These are phyloP conservation scores for Mormyrus lacerda DNA, from an alignment of 2,113 vertebrate genomes.

Conservation along the genomic window DNA sequence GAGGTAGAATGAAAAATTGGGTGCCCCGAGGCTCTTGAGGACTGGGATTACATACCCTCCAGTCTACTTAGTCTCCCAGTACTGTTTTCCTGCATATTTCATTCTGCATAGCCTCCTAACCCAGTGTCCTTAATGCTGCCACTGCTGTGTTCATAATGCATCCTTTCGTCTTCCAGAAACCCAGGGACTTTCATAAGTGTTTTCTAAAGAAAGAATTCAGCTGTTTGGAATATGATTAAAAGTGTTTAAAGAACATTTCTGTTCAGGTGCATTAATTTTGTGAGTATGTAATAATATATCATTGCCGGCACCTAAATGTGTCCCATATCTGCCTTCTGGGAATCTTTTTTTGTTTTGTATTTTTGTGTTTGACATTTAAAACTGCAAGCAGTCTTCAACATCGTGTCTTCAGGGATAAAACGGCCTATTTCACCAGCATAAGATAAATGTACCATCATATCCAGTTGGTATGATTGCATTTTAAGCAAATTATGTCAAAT, in stretches of 20 bases:
- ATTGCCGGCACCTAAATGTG: conserved; percentile 13
- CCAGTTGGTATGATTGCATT: not conserved
- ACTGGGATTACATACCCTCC: conserved; percentile 1
- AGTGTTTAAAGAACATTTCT: not conserved
- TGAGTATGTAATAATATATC: conserved; percentile 16
- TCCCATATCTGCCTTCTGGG: conserved; percentile 5
- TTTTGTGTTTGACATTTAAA: conserved; percentile 19
- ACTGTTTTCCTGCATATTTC: not conserved
- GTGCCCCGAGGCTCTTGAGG: not conserved
- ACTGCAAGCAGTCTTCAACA: conserved; percentile 10
- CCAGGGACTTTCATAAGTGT: not conserved
- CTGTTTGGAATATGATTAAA: not conserved
- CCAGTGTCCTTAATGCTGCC: not conserved
- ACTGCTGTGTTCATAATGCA: not conserved
- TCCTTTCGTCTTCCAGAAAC: not conserved
- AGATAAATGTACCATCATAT: not conserved
- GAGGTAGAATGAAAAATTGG: not conserved
- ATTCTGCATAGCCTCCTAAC: not conserved
- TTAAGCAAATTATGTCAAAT: conserved; percentile 4
- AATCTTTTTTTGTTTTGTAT: not conserved
- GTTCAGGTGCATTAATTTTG: conserved; percentile 14
- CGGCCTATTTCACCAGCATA: conserved; percentile 13
- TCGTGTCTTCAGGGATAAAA: conserved; percentile 15
- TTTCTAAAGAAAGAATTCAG: not conserved
- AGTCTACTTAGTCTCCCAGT: not conserved